Conservation (phyloP, 2,888 invertebrate species). For the Serrognathus titanus region DNA sequence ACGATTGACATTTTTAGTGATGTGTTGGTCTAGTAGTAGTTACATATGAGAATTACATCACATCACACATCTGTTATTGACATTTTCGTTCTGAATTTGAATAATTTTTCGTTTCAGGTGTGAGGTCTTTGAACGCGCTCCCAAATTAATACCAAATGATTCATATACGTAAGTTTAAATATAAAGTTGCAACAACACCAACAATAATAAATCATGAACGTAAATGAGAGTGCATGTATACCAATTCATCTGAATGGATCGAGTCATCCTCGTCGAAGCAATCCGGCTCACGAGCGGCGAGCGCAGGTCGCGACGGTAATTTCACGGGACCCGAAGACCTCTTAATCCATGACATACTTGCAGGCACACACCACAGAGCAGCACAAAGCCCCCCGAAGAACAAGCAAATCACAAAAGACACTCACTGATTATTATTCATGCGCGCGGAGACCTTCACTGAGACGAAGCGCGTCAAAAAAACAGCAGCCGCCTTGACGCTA, state of each 20-base stretch:
- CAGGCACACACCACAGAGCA: background rate
- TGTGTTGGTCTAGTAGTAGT: no score
- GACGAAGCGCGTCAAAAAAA: background rate
- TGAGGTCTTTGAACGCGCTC: no score
- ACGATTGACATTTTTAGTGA: no score
- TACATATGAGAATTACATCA: no score
- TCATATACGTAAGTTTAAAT: no score
- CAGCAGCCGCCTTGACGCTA: background rate
- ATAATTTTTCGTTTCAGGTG: no score
- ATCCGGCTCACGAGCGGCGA: background rate
- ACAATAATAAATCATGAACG: no score
- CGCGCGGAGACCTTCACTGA: background rate
- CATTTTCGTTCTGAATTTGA: no score
- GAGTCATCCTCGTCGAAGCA: slow-evolving; percentile 13
- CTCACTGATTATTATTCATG: background rate
- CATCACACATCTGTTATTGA: no score
- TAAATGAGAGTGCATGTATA: background rate
- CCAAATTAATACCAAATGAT: no score
- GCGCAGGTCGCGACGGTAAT: background rate
- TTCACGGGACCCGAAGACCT: slow-evolving; percentile 18
- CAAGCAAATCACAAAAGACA: slow-evolving; percentile 4
- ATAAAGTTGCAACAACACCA: no score
- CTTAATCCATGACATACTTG: slow-evolving; percentile 21
- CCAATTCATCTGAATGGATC: slow-evolving; percentile 17
- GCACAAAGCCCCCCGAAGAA: slow-evolving; percentile 1